Conservation (phyloP, 2,888 invertebrate genomes). For the Helicoverpa assulta region DNA sequence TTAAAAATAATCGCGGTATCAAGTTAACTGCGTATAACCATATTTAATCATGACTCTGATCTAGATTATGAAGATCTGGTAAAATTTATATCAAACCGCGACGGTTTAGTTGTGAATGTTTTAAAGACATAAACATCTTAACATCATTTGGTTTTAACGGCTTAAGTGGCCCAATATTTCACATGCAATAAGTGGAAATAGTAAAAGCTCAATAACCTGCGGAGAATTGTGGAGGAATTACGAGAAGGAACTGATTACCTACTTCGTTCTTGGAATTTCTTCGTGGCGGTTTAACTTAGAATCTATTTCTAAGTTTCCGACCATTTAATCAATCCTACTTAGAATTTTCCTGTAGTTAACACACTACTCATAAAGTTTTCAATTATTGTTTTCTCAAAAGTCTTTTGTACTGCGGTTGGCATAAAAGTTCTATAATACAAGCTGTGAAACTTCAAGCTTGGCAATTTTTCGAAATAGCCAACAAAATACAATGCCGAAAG, state of each 20-base stretch:
- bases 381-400: conserved; percentile 19
- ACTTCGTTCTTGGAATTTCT: no score
- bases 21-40: conserved; percentile 33
- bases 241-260: no score
- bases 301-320: neutral
- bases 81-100: neutral
- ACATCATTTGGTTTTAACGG: neutral
- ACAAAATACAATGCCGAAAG: conserved; percentile 33
- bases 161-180: no score
- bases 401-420: neutral
- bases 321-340: neutral
- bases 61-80: neutral
- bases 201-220: neutral
- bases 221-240: neutral
- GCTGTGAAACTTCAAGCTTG: conserved; percentile 17
- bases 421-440: conserved; percentile 1
- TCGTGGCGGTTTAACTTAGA: no score
- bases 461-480: conserved; percentile 17
- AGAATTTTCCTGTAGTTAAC: neutral
- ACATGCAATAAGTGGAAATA: no score
- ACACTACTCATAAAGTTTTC: neutral
- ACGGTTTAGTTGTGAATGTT: no score
- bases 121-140: neutral
- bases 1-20: conserved; percentile 45
- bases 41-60: conserved; percentile 15